Base-by-base conservation (phyloP, 2,797 vertebrate species). In the Scolopax rusticola region DNA sequence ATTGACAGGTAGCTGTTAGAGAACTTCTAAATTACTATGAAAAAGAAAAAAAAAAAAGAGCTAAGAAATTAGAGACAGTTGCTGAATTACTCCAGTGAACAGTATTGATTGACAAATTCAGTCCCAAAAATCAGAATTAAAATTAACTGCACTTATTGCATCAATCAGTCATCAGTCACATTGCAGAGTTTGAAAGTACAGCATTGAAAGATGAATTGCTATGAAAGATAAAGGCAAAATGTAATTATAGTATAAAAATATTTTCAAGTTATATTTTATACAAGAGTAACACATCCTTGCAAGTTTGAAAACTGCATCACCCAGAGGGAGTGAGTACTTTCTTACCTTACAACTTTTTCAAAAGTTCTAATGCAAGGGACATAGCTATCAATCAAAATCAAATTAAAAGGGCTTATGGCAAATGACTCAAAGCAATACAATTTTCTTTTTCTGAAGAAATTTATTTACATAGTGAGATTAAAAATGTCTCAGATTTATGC, bases 31-130 rank as follows among this genome's bases (percentile, higher is more conserved):
- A 87, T 82, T 88, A 84, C 91, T 89, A 85, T 73, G 56, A 94
- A 23, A 27, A 33, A 81, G 41, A 51, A 77, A 95, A 45, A 50
- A 2, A 74, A 7, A 56, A 81, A 93, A 64, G 67, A 16, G 53
- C 71, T 84, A 90, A 74, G 56, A 92, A 95, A 97, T 96, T 89
- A 97, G 57, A 92, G 71, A 82, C 75, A 67, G 85, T 93, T 96
- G 92, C 36, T 90, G 96, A 97, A 96, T 95, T 85, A 92, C 84
- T 63, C 77, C 70, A 89, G 92, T 77, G 60, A 94, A 96, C 60
- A 87, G 84, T 87, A 97, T 12, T 97, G 97, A 98, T 91, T 97
- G 97, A 97, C 97, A 98, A 97, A 97, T 79, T 79, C 77, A 70
- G 76, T 73, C 75, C 84, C 87, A 94, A 97, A 97, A 97, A 97